Conservation (phyloP, 2,113 vertebrate genomes). For the Edolisoma coerulescens region DNA sequence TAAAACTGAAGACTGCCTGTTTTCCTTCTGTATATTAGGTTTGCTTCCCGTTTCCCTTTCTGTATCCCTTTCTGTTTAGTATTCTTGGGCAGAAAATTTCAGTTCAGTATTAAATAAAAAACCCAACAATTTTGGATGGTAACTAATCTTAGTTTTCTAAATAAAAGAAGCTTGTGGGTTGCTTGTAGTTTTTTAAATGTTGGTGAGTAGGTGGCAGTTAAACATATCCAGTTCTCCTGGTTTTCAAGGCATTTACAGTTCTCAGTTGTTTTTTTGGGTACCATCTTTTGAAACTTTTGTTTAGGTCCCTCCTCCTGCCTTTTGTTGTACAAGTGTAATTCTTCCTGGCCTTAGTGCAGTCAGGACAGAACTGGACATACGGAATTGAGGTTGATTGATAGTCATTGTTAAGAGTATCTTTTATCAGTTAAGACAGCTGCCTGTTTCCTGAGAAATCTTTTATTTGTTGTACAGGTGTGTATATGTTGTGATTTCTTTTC, state of each 20-base stretch:
- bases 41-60: background rate
- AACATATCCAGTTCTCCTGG: background rate
- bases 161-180: slow-evolving; percentile 8
- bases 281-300: background rate
- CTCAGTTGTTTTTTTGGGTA: background rate
- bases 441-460: background rate
- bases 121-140: background rate
- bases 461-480: background rate
- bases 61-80: background rate
- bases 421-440: background rate
- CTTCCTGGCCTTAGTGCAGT: background rate
- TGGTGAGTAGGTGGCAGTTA: slow-evolving; percentile 10
- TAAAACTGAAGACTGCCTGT: background rate
- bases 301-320: background rate
- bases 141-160: slow-evolving; percentile 17
- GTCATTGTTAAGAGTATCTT: background rate
- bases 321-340: background rate
- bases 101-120: background rate
- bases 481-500: background rate
- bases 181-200: background rate
- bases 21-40: background rate
- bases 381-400: background rate
- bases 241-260: background rate
- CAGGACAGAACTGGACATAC: background rate
- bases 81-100: background rate